Conservation (phyloP, 2,888 invertebrate species). For the Agriopis leucophaearia region DNA sequence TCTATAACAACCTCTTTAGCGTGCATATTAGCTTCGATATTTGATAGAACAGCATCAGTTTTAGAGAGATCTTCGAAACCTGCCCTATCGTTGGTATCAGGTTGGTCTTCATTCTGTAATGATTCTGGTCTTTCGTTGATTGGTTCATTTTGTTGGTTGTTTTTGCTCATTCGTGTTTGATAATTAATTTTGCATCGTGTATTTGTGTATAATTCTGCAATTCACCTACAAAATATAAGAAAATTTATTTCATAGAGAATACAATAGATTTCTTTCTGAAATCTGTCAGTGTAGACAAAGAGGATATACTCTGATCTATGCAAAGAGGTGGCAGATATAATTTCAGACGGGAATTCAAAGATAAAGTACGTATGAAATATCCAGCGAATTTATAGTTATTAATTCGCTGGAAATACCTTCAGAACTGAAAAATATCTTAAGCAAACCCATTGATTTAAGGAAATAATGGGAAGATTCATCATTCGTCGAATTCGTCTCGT, state of each 20-base stretch:
- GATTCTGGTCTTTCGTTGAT: neutral
- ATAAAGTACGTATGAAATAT: too few species aligned
- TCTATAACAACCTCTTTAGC: slow-evolving; percentile 29
- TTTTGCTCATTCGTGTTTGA: slow-evolving; percentile 17
- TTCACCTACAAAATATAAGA: neutral
- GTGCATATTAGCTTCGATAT: slow-evolving; percentile 15
- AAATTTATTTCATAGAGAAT: neutral
- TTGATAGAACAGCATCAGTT: slow-evolving; percentile 26
- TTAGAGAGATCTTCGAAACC: slow-evolving; percentile 15
- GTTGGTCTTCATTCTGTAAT: slow-evolving; percentile 10
- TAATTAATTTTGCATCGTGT: slow-evolving; percentile 5
- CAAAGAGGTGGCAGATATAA: too few species aligned
- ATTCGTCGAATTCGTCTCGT: too few species aligned
- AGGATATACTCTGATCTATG: too few species aligned
- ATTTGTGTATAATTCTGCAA: neutral
- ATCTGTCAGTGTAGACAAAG: too few species aligned
- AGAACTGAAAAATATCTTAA: too few species aligned
- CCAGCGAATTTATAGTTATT: too few species aligned
- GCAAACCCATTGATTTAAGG: too few species aligned
- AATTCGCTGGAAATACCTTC: too few species aligned
- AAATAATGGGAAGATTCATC: too few species aligned
- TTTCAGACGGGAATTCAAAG: too few species aligned
- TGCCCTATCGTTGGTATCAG: slow-evolving; percentile 24
- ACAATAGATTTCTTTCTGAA: too few species aligned
- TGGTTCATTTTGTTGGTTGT: slow-evolving; percentile 1